Evolutionary conservation across 2,888 invertebrate species (phyloP).

Genomic region (Lasioglossum morio): DNA sequence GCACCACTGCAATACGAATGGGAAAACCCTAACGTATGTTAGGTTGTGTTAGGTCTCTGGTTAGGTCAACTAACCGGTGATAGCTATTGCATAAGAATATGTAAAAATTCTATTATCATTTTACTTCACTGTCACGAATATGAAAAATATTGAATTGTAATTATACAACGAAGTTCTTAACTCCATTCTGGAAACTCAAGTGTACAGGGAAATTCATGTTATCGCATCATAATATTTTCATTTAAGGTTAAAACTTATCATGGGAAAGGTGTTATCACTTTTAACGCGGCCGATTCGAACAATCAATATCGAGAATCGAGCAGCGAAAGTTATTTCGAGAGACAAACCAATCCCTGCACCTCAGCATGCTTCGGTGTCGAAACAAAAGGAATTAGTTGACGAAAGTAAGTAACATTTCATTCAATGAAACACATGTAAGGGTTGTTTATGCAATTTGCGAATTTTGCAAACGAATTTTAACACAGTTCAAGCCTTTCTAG

Average conservation of each 20-base stretch:
- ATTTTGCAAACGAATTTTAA: too few relatives aligned
- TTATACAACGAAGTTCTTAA: neutral
- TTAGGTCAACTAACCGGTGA: neutral
- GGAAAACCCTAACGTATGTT: neutral
- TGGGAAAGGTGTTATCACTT: slow-evolving; percentile 85
- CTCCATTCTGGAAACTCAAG: neutral
- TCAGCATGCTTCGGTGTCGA: slow-evolving; percentile 87
- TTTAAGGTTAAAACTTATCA: neutral
- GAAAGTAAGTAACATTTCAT: slow-evolving; percentile 78
- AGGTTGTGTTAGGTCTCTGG: too few relatives aligned
- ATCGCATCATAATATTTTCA: neutral
- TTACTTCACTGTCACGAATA: neutral
- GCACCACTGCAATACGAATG: too few relatives aligned
- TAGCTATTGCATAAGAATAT: neutral
- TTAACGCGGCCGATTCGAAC: slow-evolving; percentile 87
- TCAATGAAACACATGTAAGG: neutral
- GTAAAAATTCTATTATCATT: neutral
- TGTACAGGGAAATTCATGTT: neutral
- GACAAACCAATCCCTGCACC: slow-evolving; percentile 90
- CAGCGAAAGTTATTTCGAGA: slow-evolving; percentile 89
- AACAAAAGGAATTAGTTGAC: slow-evolving; percentile 88
- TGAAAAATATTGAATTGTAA: neutral
- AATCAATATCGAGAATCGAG: slow-evolving; percentile 92
- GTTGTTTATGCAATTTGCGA: too few relatives aligned
- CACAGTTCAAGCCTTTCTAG: too few relatives aligned